Evolutionary conservation across 2,888 invertebrate species (phyloP).

Genomic region (Amphipoea lucens): DNA sequence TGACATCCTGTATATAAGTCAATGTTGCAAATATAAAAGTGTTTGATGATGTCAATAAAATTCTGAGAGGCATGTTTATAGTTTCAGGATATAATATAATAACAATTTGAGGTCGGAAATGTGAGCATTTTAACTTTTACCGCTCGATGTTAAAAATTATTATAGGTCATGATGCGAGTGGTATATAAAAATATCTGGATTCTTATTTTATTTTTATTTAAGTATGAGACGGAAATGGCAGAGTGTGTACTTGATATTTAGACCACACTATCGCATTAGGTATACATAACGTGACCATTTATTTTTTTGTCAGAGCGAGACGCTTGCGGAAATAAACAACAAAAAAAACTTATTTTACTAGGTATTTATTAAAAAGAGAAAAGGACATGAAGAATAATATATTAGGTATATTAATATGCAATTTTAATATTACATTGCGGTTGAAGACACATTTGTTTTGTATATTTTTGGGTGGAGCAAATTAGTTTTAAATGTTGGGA

Average conservation of each 20-base stretch:
- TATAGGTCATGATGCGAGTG: slow-evolving; percentile 20
- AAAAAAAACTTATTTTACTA: too few relatives aligned
- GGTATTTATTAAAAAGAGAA: too few relatives aligned
- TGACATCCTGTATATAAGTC: background rate
- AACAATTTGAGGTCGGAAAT: slow-evolving; percentile 27
- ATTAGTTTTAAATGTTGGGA: too few relatives aligned
- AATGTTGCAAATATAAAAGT: background rate
- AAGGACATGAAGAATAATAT: too few relatives aligned
- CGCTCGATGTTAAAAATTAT: slow-evolving; percentile 30
- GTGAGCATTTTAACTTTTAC: slow-evolving; percentile 19
- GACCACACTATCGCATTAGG: too few relatives aligned
- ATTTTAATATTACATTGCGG: too few relatives aligned
- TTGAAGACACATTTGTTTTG: too few relatives aligned
- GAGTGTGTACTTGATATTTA: background rate
- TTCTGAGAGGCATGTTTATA: background rate
- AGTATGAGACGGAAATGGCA: background rate
- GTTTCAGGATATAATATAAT: slow-evolving; percentile 15
- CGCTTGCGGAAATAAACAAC: too few relatives aligned
- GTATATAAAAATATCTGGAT: slow-evolving; percentile 15
- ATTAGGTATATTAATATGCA: too few relatives aligned
- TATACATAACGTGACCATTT: too few relatives aligned
- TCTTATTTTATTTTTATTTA: slow-evolving; percentile 10
- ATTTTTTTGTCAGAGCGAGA: too few relatives aligned
- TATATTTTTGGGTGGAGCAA: too few relatives aligned
- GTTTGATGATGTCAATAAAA: slow-evolving; percentile 31